Conservation (phyloP, 1,140 invertebrate genomes). For the Aricia agestis region DNA sequence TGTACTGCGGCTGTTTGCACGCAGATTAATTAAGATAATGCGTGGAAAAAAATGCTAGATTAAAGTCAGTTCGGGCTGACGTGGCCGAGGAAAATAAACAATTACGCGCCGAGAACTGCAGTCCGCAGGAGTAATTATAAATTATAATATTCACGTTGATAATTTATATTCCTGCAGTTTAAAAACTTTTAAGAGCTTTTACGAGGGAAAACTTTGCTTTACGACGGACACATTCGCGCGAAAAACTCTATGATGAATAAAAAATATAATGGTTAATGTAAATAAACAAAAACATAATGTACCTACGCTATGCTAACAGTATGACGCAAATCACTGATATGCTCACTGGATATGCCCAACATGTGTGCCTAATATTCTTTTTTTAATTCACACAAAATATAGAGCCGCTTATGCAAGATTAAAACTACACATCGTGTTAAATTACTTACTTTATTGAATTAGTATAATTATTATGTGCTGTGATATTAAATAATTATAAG, state of each 20-base stretch:
- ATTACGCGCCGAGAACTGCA: not conserved
- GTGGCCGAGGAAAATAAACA: not conserved
- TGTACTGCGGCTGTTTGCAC: not conserved
- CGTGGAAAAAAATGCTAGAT: not conserved
- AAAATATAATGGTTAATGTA: not conserved
- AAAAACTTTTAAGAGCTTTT: not conserved
- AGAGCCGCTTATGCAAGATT: too few relatives aligned
- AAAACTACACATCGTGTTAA: too few relatives aligned
- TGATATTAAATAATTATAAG: too few relatives aligned
- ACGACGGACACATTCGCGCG: not conserved
- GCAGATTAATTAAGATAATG: constrained; percentile 6
- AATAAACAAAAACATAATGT: not conserved
- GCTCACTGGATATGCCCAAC: too few relatives aligned
- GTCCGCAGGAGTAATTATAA: not conserved
- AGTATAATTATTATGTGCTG: too few relatives aligned
- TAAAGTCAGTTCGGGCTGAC: not conserved
- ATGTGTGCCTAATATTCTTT: too few relatives aligned
- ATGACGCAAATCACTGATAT: not conserved
- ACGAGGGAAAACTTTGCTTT: not conserved
- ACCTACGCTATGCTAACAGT: not conserved
- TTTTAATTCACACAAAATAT: too few relatives aligned
- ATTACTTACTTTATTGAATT: too few relatives aligned
- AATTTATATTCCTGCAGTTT: not conserved
- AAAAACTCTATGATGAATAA: not conserved
- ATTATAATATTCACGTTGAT: not conserved